A percentile compares a stretch with the other conserved stretches of the same genome.
These are phyloP conservation scores for Mesochorus sp. DNA, from an alignment of 2,888 invertebrate genomes.

Conservation along the genomic window DNA sequence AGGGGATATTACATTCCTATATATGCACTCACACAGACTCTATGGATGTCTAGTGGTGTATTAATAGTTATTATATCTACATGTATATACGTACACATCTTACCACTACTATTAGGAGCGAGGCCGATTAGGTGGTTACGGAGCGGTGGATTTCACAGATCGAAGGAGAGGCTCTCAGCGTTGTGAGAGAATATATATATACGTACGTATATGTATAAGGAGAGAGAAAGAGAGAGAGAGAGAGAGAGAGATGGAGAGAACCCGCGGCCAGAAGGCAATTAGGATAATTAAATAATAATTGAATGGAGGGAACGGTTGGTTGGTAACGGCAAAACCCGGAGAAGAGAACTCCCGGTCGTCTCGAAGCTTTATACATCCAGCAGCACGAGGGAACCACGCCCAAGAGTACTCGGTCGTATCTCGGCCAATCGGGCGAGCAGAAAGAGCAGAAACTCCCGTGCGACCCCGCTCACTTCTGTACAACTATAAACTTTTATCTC, in stretches of 20 bases:
- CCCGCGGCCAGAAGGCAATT: constrained; percentile 72
- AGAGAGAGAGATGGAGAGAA: constrained; percentile 31
- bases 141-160: constrained; percentile 65
- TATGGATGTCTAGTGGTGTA: neutral
- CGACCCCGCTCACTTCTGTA: constrained; percentile 59
- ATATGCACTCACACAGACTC: neutral
- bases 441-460: constrained; percentile 60
- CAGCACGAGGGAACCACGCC: constrained; percentile 73
- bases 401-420: constrained; percentile 69
- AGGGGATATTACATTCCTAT: constrained; percentile 14
- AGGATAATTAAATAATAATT: constrained; percentile 81
- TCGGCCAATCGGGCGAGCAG: constrained; percentile 72
- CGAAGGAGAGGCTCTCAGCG: constrained; percentile 61
- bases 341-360: constrained; percentile 60
- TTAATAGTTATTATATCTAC: constrained; percentile 27
- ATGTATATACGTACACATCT: constrained; percentile 19
- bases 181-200: neutral
- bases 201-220: constrained; percentile 39
- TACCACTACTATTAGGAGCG: constrained; percentile 54
- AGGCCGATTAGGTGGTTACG: constrained; percentile 61
- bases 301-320: constrained; percentile 76
- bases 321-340: constrained; percentile 65
- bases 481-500: constrained; percentile 62
- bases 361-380: constrained; percentile 45
- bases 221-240: constrained; percentile 6